These are phyloP conservation scores for Ryuthela nishihirai DNA, from an alignment of 2,888 invertebrate species.

Conservation along the genomic window DNA sequence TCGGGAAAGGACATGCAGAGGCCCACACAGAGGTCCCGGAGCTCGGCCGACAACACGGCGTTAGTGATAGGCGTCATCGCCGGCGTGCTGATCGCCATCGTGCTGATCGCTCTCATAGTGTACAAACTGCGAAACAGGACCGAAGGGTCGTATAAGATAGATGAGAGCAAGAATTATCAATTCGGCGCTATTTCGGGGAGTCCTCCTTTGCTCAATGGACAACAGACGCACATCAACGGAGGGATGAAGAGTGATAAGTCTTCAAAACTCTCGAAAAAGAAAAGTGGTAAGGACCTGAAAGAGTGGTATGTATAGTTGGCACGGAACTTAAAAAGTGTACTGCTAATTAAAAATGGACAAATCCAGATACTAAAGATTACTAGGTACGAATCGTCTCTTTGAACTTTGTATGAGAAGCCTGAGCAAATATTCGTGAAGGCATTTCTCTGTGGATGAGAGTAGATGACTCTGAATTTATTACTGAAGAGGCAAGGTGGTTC, in stretches of 20 bases:
- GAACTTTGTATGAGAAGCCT: too few relatives aligned
- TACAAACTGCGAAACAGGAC: slow-evolving; percentile 46
- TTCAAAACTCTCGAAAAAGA: slow-evolving; percentile 27
- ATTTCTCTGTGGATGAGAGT: too few relatives aligned
- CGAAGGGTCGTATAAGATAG: slow-evolving; percentile 53
- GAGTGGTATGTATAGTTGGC: slow-evolving; percentile 44
- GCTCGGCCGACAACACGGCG: slow-evolving; percentile 38
- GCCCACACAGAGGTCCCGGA: slow-evolving; percentile 26
- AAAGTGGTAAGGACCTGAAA: slow-evolving; percentile 40
- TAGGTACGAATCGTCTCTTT: too few relatives aligned
- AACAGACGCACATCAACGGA: slow-evolving; percentile 27
- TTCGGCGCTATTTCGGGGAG: slow-evolving; percentile 18
- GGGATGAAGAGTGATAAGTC: slow-evolving; percentile 19
- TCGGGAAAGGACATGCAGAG: slow-evolving; percentile 19
- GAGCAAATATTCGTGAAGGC: too few relatives aligned
- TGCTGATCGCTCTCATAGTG: slow-evolving; percentile 34
- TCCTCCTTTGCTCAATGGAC: slow-evolving; percentile 30
- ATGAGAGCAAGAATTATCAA: slow-evolving; percentile 51
- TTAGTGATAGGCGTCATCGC: slow-evolving; percentile 74
- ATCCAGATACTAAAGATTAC: too few relatives aligned
- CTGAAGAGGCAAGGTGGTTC: too few relatives aligned
- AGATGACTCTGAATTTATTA: too few relatives aligned
- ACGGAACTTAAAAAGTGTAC: too few relatives aligned
- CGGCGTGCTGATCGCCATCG: slow-evolving; percentile 79
- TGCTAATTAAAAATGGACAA: too few relatives aligned